These are phyloP conservation scores for Diarsia dahlii DNA, from an alignment of 2,888 invertebrate species.

Conservation along the genomic window DNA sequence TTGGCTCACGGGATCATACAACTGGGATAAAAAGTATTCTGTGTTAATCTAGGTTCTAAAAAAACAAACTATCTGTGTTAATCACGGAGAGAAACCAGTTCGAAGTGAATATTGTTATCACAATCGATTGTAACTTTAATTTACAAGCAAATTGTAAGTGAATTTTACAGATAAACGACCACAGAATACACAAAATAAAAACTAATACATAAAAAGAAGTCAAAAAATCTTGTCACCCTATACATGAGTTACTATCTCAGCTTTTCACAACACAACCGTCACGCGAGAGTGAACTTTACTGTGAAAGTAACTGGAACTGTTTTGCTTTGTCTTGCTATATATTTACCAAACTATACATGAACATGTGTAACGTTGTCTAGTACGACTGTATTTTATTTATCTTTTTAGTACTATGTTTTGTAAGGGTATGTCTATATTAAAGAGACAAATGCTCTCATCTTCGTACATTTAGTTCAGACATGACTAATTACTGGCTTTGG, in stretches of 20 bases:
- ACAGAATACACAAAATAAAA: no score
- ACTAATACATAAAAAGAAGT: no score
- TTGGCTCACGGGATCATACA: no score
- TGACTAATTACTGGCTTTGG: neutral
- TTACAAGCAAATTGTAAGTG: no score
- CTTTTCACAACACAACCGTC: slow-evolving; percentile 19
- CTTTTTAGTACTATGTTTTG: slow-evolving; percentile 20
- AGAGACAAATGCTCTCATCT: neutral
- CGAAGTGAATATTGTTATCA: no score
- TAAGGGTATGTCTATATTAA: slow-evolving; percentile 1
- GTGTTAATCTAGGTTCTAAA: no score
- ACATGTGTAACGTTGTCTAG: slow-evolving; percentile 3
- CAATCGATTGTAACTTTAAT: no score
- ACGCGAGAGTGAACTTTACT: slow-evolving; percentile 22
- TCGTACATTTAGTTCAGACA: neutral
- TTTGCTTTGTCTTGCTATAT: slow-evolving; percentile 22
- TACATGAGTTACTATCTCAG: slow-evolving; percentile 27
- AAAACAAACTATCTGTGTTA: no score
- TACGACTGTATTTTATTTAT: slow-evolving; percentile 25
- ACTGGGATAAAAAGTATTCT: no score
- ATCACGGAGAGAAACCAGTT: no score
- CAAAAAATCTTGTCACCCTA: slow-evolving; percentile 43
- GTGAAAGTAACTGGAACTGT: neutral
- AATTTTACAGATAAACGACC: no score
- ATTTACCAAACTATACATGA: slow-evolving; percentile 20